These are phyloP conservation scores for Chrysolina oricalcia DNA, from an alignment of 2,888 invertebrate genomes.

Conservation along the genomic window DNA sequence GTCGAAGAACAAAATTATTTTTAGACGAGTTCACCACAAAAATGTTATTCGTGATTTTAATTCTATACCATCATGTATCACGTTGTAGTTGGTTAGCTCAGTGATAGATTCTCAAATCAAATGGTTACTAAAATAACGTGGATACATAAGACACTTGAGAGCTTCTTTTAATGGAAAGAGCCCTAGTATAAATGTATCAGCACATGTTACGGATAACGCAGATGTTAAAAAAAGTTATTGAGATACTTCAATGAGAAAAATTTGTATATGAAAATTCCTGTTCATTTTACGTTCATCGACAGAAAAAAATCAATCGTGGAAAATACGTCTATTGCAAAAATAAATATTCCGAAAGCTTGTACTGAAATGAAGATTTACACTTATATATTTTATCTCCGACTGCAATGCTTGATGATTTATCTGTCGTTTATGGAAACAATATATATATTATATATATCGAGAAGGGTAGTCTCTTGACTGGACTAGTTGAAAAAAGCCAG, in stretches of 20 bases:
- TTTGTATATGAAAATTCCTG: not conserved
- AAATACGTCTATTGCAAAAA: too few relatives aligned
- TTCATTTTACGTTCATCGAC: not conserved
- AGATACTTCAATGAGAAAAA: not conserved
- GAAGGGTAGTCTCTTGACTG: too few relatives aligned
- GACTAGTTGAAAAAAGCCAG: too few relatives aligned
- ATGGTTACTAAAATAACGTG: not conserved
- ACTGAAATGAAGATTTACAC: too few relatives aligned
- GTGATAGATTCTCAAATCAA: not conserved
- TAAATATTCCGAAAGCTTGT: too few relatives aligned
- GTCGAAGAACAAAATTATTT: too few relatives aligned
- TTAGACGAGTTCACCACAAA: too few relatives aligned
- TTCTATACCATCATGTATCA: not conserved
- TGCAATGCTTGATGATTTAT: too few relatives aligned
- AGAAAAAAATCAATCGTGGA: not conserved
- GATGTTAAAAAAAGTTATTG: not conserved
- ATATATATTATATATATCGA: too few relatives aligned
- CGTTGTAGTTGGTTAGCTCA: not conserved
- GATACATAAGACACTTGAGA: not conserved
- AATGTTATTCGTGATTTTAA: too few relatives aligned
- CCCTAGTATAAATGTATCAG: not conserved
- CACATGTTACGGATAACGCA: slow-evolving; percentile 12
- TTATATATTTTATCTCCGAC: too few relatives aligned
- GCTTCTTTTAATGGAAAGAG: not conserved
- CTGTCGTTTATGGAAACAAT: too few relatives aligned